Percentiles rank a stretch among this genome's conserved stretches.
phyloP scores from a whole-genome alignment of 2,797 vertebrate species.

The Dermochelys coriacea region DNA sequence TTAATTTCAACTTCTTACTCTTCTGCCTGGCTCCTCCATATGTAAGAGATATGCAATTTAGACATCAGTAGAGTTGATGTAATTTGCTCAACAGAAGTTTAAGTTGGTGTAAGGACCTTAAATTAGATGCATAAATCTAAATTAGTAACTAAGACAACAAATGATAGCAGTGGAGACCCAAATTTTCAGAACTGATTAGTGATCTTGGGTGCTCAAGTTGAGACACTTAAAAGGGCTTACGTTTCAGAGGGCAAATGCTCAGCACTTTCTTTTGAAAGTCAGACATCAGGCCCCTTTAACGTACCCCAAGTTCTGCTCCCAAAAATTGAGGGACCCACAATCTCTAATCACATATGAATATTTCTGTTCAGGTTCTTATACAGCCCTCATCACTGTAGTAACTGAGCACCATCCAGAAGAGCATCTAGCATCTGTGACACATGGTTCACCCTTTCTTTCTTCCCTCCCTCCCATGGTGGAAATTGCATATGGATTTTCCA shows the following conservation, averaged over 20 bases:
- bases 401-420: neutral
- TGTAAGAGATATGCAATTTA: neutral
- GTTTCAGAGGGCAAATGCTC: no score
- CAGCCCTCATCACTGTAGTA: neutral
- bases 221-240: no score
- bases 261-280: no score
- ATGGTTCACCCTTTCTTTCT: neutral
- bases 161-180: no score
- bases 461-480: neutral
- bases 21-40: neutral
- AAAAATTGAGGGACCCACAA: neutral
- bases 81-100: no score
- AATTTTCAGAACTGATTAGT: no score
- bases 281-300: no score
- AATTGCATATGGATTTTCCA: slow-evolving; percentile 7
- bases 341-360: neutral
- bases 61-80: no score
- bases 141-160: no score
- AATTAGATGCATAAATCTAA: no score
- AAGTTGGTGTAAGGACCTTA: no score
- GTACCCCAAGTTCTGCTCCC: neutral
- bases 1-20: neutral
- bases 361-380: neutral
- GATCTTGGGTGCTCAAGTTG: no score
- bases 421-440: neutral